phyloP scores from a whole-genome alignment of 1,140 invertebrate species.

The Wiebesia pumilae region DNA sequence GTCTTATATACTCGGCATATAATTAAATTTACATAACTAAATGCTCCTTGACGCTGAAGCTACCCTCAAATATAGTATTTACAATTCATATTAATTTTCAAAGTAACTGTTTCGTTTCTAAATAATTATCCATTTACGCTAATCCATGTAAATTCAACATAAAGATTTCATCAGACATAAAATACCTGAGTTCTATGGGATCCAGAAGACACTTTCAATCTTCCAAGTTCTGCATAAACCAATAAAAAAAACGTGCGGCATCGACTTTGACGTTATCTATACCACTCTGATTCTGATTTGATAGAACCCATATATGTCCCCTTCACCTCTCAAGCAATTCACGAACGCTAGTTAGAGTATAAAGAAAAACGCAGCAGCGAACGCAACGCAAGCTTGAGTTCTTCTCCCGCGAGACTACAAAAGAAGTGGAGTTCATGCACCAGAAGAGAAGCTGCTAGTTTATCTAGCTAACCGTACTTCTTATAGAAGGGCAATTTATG shows the following conservation, averaged over 20 bases:
- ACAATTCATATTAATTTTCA: too few relatives aligned
- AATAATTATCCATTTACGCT: background rate
- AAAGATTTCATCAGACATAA: background rate
- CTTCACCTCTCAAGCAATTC: background rate
- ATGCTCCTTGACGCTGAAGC: too few relatives aligned
- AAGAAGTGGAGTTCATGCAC: background rate
- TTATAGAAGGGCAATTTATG: slow-evolving; percentile 43
- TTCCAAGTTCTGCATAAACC: background rate
- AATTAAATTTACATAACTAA: too few relatives aligned
- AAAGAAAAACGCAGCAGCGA: background rate
- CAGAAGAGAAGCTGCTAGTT: background rate
- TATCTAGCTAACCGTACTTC: slow-evolving; percentile 22
- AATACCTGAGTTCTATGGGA: background rate
- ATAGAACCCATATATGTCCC: background rate
- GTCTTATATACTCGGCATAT: too few relatives aligned
- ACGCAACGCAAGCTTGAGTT: background rate
- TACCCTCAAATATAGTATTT: too few relatives aligned
- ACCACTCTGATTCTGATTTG: background rate
- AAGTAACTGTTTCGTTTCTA: background rate
- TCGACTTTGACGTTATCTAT: background rate
- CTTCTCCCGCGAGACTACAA: background rate
- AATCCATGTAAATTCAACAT: background rate
- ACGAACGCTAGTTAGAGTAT: background rate
- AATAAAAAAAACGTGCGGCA: background rate
- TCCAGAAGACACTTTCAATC: background rate